Evolutionary conservation across 2,888 invertebrate genomes (phyloP), one percentile per base, ranked within the genome.

Genomic region (Clanis bilineata): DNA sequence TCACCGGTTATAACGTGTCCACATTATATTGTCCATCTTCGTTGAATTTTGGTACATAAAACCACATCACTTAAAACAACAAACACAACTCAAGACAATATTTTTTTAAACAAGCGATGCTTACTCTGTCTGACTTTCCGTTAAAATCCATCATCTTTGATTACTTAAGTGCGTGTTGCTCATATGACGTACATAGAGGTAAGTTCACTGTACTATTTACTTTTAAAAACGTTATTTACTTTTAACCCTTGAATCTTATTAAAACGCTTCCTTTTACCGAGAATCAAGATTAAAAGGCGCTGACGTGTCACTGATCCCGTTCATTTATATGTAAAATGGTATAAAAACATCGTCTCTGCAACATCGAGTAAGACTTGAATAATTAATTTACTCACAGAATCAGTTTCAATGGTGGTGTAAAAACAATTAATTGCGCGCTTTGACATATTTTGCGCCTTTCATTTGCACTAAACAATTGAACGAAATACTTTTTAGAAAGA

Each of bases 281-380:
- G 10, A 23, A 38, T 36, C 23, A 47, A 36, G 23, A 5, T 28
- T 38, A 23, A 36, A 23, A 57, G 65, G 51, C 41, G 62, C 43
- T 57, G 41, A 57, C 64, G 44, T 59, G 23, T 55, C 44, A 32
- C 22, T 55, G 28, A 44, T 25, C 38, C 15, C 18, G 23, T 55
- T 64, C 64, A 65, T 73, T 66, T 72, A 58, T 64, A 65, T 61
- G 59, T 58, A 63, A 64, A 73, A 68, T 64, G 64, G 65, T 51
- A 65, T 57, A 61, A 67, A 73, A 69, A 66, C 56, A 62, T 39
- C 56, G 58, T 45, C 21, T 56, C 59, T 59, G 23, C 5, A 55
- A 60, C 62, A 58, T 56, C 43, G 59, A 21, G 62, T 64, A 68
- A 64, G 56, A 58, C 57, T 57, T 65, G 66, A 71, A 73, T 73